Conservation (phyloP, 2,888 invertebrate species). For the Mesochorus sp. region DNA sequence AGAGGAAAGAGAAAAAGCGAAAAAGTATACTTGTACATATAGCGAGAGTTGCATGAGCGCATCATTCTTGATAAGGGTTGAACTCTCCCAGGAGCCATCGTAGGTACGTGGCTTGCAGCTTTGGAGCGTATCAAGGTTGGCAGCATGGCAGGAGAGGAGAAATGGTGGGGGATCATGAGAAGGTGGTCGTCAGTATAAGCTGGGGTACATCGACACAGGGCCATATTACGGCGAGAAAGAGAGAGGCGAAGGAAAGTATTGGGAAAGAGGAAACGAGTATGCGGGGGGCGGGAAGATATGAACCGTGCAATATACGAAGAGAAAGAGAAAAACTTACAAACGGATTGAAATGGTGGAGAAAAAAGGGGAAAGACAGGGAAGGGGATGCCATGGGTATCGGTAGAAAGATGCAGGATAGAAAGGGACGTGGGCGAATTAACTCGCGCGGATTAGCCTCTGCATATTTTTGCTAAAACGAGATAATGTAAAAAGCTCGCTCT, state of each 20-base stretch:
- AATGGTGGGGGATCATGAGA: constrained; percentile 43
- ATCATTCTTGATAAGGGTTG: constrained; percentile 61
- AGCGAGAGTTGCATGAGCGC: constrained; percentile 50
- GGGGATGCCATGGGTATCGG: constrained; percentile 35
- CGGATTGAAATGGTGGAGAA: neutral
- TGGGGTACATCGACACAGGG: constrained; percentile 12
- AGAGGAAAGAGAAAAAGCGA: neutral
- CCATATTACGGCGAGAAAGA: constrained; percentile 29
- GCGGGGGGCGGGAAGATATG: constrained; percentile 22
- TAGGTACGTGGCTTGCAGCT: constrained; percentile 42
- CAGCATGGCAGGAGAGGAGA: constrained; percentile 22
- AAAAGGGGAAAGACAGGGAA: constrained; percentile 17
- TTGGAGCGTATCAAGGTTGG: constrained; percentile 46
- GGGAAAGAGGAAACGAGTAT: constrained; percentile 41
- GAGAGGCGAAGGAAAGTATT: constrained; percentile 41
- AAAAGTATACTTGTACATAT: neutral
- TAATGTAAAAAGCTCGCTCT: constrained; percentile 78
- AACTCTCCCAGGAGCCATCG: constrained; percentile 54
- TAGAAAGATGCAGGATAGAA: constrained; percentile 46
- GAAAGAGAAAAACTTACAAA: constrained; percentile 7
- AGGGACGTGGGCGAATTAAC: constrained; percentile 72
- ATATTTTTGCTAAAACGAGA: constrained; percentile 80
- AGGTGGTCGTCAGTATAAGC: constrained; percentile 42
- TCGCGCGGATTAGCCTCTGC: constrained; percentile 78
- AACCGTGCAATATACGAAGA: constrained; percentile 1